phyloP scores from a whole-genome alignment of 2,113 vertebrate genomes.

The Vulpes ferrilata region DNA sequence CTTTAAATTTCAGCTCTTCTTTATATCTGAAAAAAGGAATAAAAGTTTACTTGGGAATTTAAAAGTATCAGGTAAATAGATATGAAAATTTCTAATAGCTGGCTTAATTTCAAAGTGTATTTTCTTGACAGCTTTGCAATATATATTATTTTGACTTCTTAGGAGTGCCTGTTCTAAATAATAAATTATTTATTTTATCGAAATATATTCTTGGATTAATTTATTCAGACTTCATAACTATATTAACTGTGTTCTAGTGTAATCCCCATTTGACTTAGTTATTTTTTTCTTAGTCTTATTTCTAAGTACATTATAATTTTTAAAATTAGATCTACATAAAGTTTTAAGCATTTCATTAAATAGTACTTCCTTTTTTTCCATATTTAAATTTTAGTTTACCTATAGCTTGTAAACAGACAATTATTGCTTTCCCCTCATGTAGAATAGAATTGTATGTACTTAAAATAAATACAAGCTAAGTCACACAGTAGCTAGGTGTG shows the following conservation, averaged over 20 bases:
- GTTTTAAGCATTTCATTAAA: constrained; percentile 44
- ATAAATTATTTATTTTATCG: not conserved
- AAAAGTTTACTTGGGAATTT: constrained; percentile 11
- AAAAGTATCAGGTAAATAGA: constrained; percentile 18
- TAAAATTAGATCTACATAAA: constrained; percentile 10
- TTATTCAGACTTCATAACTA: not conserved
- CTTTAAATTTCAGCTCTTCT: constrained; percentile 10
- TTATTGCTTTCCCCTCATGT: not conserved
- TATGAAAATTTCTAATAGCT: not conserved
- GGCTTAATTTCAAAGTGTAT: constrained; percentile 11
- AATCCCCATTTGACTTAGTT: not conserved
- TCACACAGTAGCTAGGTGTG: not conserved
- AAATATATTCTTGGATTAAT: not conserved
- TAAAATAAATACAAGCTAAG: not conserved
- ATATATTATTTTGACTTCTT: not conserved
- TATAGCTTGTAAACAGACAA: constrained; percentile 9
- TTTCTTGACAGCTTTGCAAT: not conserved
- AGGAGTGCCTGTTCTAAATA: not conserved
- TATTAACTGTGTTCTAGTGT: not conserved
- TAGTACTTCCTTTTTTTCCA: not conserved
- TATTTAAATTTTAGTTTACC: constrained; percentile 48
- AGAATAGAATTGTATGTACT: not conserved
- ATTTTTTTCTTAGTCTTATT: not conserved
- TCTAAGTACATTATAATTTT: not conserved
- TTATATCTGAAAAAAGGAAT: not conserved